Conservation (phyloP, 2,113 vertebrate genomes). For the Alectura lathami region DNA sequence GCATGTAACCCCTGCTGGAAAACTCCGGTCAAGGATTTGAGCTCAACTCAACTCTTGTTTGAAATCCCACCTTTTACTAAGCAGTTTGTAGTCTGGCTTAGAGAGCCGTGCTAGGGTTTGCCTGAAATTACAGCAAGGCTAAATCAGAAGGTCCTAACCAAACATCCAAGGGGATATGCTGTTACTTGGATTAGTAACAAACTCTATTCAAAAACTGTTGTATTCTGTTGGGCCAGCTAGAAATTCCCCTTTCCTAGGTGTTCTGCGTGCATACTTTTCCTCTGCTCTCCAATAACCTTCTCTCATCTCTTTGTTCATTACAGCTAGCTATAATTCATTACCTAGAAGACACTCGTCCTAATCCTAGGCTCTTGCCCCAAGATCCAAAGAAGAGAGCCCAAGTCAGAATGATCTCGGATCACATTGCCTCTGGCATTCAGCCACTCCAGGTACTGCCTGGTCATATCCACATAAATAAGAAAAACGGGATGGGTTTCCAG, state of each 20-base stretch:
- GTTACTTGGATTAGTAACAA: neutral
- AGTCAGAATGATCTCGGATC: conserved; percentile 89
- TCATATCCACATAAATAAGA: neutral
- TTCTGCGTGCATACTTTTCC: neutral
- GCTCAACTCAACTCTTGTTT: neutral
- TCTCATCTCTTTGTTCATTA: conserved; percentile 3
- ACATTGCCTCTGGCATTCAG: conserved; percentile 91
- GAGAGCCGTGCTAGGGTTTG: neutral
- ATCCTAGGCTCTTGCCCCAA: conserved; percentile 84
- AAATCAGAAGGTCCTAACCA: neutral
- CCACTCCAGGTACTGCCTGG: conserved; percentile 86
- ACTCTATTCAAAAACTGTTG: neutral
- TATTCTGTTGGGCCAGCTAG: neutral
- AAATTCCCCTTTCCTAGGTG: neutral
- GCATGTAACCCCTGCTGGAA: neutral
- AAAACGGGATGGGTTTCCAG: neutral
- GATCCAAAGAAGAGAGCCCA: conserved; percentile 86
- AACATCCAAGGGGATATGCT: neutral
- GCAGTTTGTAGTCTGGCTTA: neutral
- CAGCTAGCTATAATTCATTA: conserved; percentile 97
- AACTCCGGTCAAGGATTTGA: neutral
- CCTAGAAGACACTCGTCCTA: conserved; percentile 89
- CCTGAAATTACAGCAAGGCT: neutral
- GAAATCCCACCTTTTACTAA: neutral
- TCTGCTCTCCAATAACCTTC: neutral